Evolutionary conservation across 2,888 invertebrate species (phyloP).

Genomic region (Drosophila limbata): DNA sequence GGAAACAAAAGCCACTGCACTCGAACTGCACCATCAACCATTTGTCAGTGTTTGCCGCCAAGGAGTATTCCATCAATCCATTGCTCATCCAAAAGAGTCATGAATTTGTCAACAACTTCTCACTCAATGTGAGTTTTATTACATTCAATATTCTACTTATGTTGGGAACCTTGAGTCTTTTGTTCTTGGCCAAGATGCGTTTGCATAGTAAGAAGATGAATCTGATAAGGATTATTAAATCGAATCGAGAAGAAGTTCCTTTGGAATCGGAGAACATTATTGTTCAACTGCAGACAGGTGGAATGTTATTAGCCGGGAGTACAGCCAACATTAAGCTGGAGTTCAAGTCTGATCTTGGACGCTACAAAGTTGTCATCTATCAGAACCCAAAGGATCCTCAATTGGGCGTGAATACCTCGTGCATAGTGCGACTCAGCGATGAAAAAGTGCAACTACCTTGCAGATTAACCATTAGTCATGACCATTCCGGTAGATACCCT

Average conservation of each 20-base stretch:
- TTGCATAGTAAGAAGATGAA: not conserved
- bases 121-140: slow-evolving; percentile 2
- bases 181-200: not conserved
- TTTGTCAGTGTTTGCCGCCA: slow-evolving; percentile 28
- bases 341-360: slow-evolving; percentile 40
- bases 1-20: rapidly evolving
- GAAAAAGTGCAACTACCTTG: slow-evolving; percentile 42
- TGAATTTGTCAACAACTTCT: not conserved
- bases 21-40: slow-evolving; percentile 6
- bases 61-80: slow-evolving; percentile 19
- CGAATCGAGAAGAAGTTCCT: slow-evolving; percentile 11
- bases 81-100: not conserved
- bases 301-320: slow-evolving; percentile 10
- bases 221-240: slow-evolving; percentile 37
- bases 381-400: slow-evolving; percentile 44
- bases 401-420: slow-evolving; percentile 25
- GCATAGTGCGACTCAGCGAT: slow-evolving; percentile 36
- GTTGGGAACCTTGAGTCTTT: not conserved
- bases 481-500: slow-evolving; percentile 41
- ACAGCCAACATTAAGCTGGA: slow-evolving; percentile 39
- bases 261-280: slow-evolving; percentile 31
- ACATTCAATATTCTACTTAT: not conserved
- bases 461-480: slow-evolving; percentile 34
- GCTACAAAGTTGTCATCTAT: slow-evolving; percentile 35
- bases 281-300: slow-evolving; percentile 41